Conservation (phyloP, 1,140 invertebrate genomes). For the Plutomurus gul region DNA sequence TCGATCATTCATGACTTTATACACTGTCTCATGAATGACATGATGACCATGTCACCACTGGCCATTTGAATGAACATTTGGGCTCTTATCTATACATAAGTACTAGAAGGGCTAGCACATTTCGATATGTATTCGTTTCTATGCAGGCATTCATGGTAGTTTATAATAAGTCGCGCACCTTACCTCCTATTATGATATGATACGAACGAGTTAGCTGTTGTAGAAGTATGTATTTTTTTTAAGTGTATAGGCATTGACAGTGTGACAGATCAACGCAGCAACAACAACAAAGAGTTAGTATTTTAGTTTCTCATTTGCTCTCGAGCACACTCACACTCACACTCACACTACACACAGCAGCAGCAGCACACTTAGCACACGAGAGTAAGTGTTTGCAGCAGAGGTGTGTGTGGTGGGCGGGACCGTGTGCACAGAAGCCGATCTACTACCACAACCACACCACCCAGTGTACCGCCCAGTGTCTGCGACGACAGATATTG, state of each 20-base stretch:
- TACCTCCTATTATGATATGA: neutral
- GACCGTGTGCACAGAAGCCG: no score
- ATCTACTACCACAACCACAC: no score
- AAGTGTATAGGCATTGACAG: neutral
- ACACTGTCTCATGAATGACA: neutral
- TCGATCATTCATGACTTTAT: constrained; percentile 3
- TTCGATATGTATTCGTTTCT: constrained; percentile 45
- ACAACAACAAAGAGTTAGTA: neutral
- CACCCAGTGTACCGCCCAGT: no score
- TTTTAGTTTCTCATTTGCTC: no score
- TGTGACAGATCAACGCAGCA: neutral
- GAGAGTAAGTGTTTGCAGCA: no score
- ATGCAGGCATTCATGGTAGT: constrained; percentile 38
- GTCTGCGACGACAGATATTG: no score
- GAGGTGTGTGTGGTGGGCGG: no score
- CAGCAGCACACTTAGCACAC: no score
- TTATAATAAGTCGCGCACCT: neutral
- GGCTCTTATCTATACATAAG: constrained; percentile 11
- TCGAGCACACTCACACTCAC: neutral
- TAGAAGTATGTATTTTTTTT: neutral
- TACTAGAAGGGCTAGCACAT: constrained; percentile 42
- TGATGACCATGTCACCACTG: constrained; percentile 18
- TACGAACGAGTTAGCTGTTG: neutral
- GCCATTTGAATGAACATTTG: constrained; percentile 27
- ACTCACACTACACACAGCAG: neutral